phyloP scores from a whole-genome alignment of 2,113 vertebrate genomes.

The Haplotaxodon microlepis region DNA sequence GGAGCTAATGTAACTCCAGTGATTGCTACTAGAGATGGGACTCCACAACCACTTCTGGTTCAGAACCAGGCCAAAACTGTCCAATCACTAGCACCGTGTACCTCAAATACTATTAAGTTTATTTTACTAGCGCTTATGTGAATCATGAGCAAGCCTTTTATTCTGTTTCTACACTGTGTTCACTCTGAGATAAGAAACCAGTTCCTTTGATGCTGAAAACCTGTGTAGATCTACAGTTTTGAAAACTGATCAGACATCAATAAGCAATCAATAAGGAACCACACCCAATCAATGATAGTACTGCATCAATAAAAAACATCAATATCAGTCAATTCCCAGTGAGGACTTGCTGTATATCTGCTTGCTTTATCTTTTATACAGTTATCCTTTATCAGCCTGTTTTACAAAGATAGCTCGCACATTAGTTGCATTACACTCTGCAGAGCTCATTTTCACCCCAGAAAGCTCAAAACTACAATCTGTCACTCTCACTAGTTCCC shows the following conservation, averaged over 20 bases:
- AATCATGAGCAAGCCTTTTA: neutral
- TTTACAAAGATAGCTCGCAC: neutral
- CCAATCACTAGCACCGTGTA: neutral
- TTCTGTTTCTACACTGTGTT: neutral
- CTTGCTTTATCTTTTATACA: neutral
- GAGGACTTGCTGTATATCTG: neutral
- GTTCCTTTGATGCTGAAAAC: neutral
- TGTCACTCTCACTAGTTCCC: neutral
- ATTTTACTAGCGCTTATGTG: rapidly evolving
- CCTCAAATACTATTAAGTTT: neutral
- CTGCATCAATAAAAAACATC: neutral
- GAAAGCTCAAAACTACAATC: neutral
- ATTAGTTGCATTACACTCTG: neutral
- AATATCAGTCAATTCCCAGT: neutral
- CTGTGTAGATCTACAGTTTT: neutral
- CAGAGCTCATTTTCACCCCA: neutral
- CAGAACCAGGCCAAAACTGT: neutral
- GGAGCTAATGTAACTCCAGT: neutral
- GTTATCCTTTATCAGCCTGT: neutral
- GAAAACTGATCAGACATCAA: neutral
- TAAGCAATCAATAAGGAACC: neutral
- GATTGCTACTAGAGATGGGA: neutral
- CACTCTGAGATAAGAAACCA: neutral
- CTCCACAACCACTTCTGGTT: neutral
- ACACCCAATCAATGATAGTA: neutral